Evolutionary conservation across 2,797 vertebrate genomes (phyloP).

Genomic region (Nyctalus aviator): DNA sequence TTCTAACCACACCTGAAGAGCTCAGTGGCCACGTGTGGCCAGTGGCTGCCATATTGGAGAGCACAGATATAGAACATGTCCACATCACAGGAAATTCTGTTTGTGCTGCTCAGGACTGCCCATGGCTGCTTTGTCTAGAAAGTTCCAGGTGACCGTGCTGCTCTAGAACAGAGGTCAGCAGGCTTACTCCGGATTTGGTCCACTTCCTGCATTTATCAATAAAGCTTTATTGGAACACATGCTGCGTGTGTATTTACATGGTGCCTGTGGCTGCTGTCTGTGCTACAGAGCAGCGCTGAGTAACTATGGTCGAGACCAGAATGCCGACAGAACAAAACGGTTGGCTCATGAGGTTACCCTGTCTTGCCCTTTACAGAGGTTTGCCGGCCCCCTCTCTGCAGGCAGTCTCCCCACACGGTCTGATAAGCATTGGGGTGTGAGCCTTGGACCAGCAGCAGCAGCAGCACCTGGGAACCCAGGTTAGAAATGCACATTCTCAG

Average conservation of each 20-base stretch:
- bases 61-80: background rate
- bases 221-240: slow-evolving; percentile 62
- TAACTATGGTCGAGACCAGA: background rate
- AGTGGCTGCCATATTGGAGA: background rate
- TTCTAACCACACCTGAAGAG: background rate
- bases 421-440: background rate
- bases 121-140: background rate
- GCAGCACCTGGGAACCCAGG: background rate
- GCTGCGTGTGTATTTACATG: background rate
- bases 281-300: background rate
- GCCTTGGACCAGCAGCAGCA: background rate
- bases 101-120: background rate
- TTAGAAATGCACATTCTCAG: background rate
- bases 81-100: background rate
- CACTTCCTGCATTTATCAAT: slow-evolving; percentile 30
- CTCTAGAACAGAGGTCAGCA: background rate
- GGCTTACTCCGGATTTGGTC: background rate
- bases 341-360: no score
- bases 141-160: background rate
- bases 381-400: background rate
- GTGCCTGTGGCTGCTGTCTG: background rate
- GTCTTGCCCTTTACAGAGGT: background rate
- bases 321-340: no score
- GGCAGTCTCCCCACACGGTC: background rate
- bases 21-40: background rate